These are phyloP conservation scores for Bradypus variegatus DNA, from an alignment of 2,797 vertebrate species.

Conservation along the genomic window DNA sequence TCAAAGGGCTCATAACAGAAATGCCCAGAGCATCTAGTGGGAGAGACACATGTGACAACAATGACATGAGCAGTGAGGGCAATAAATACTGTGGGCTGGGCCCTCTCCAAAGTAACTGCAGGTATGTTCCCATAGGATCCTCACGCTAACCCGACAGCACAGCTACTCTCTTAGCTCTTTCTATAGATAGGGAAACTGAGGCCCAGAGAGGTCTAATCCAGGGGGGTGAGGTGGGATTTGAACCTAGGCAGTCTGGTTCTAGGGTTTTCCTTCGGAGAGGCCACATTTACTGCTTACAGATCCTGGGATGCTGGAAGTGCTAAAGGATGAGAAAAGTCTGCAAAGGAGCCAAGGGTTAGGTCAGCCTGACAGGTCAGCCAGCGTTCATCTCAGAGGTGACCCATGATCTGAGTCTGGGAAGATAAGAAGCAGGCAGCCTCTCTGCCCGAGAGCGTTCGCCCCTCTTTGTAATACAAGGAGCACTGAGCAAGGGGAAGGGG, in stretches of 20 bases:
- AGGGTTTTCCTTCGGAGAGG: not conserved
- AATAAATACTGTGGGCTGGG: accelerated
- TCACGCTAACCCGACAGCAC: accelerated
- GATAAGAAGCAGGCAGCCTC: not conserved
- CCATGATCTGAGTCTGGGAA: not conserved
- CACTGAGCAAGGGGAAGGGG: not conserved
- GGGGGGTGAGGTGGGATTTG: not conserved
- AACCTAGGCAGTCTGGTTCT: not conserved
- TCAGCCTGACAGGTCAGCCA: not conserved
- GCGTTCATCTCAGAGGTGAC: too few species aligned
- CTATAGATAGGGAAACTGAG: not conserved
- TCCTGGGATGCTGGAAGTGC: not conserved
- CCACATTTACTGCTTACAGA: too few species aligned
- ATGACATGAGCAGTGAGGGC: accelerated
- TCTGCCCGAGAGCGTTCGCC: not conserved
- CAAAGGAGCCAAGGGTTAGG: not conserved
- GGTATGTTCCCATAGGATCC: accelerated
- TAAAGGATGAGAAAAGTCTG: not conserved
- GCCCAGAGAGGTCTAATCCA: not conserved
- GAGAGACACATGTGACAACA: not conserved
- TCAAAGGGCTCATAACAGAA: not conserved
- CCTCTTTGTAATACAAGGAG: not conserved
- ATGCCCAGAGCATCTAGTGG: not conserved
- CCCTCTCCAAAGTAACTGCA: not conserved
- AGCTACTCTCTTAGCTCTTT: not conserved